Base-by-base conservation (phyloP, 2,113 vertebrate species). In the Podiceps cristatus region DNA sequence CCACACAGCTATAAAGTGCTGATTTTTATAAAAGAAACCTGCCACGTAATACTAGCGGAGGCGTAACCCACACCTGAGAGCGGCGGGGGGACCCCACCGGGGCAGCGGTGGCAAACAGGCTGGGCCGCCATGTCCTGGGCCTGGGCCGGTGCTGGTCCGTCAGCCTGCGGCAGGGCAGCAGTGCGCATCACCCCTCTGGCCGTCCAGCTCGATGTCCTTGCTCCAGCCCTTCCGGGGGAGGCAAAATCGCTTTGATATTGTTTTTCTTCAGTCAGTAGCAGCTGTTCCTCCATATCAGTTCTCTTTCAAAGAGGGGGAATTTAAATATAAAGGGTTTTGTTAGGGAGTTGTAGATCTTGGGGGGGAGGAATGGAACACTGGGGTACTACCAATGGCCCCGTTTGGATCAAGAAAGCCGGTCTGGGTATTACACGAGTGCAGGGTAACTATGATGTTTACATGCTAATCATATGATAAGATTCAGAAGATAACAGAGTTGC, bases 31-130 rank as follows among this genome's bases (percentile, higher is more conserved):
- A 71, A 64, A 23, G 16, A 19, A 35, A 11, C 9, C 28, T 53
- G 45, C 62, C 77, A 3, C 2, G 2, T 7, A 13, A 8, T 7
- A 11, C 18, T 8, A 1, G 16, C 59, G 29, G 18, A 25, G 0
- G 0, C 7, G 5, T 2, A 5, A 63, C 10, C 10, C n/a, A 35
- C 12, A 7, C 10, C 3, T 5, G 1, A 0, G 17, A 11, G 14
- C 18, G 1, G 31, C 73, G 3, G 29, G 68, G 44, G 28, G 37
- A 25, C 29, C 22, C 11, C 33, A 1, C 44, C 22, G 59, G 35
- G 19, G 33, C n/a, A 31, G 49, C 1, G 13, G 5, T 0, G 14
- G 27, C 59, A 14, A 17, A 33, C 7, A 4, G 42, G 50, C 42
- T 13, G 42, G 42, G 42, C 13, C 11, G 42, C 42, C 42, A 42